Conservation (phyloP, 1,140 invertebrate species). For the Psilanteris sp. region DNA sequence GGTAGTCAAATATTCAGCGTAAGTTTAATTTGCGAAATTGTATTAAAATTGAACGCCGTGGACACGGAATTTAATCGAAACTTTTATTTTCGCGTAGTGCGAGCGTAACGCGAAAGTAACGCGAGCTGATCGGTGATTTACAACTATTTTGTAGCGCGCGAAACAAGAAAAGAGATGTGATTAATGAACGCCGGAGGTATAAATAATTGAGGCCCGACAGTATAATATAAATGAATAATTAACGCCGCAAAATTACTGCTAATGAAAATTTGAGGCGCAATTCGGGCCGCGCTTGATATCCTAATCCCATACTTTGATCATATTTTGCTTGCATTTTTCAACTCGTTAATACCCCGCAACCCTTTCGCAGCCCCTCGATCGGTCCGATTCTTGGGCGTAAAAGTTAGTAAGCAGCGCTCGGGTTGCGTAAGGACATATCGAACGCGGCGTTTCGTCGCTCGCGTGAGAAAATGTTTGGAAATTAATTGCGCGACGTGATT, state of each 20-base stretch:
- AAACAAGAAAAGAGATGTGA: slow-evolving; percentile 17
- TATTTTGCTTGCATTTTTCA: slow-evolving; percentile 62
- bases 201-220: slow-evolving; percentile 35
- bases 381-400: slow-evolving; percentile 42
- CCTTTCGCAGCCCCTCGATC: slow-evolving; percentile 34
- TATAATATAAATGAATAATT: slow-evolving; percentile 53
- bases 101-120: slow-evolving; percentile 4
- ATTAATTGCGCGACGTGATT: slow-evolving; percentile 54
- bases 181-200: slow-evolving; percentile 12
- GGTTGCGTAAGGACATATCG: slow-evolving; percentile 54
- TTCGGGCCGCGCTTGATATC: slow-evolving; percentile 19
- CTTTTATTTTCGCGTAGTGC: slow-evolving; percentile 18
- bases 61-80: slow-evolving; percentile 35
- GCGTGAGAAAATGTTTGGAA: slow-evolving; percentile 48
- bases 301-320: slow-evolving; percentile 61
- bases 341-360: slow-evolving; percentile 50
- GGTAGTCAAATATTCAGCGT: slow-evolving; percentile 37
- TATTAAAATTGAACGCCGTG: slow-evolving; percentile 38
- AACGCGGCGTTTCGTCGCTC: slow-evolving; percentile 18
- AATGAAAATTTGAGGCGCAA: slow-evolving; percentile 55
- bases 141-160: slow-evolving; percentile 7
- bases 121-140: slow-evolving; percentile 23
- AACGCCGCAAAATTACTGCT: slow-evolving; percentile 41
- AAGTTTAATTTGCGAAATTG: slow-evolving; percentile 34
- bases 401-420: slow-evolving; percentile 40